Conservation (phyloP, 2,797 vertebrate genomes). For the Selene dorsalis region DNA sequence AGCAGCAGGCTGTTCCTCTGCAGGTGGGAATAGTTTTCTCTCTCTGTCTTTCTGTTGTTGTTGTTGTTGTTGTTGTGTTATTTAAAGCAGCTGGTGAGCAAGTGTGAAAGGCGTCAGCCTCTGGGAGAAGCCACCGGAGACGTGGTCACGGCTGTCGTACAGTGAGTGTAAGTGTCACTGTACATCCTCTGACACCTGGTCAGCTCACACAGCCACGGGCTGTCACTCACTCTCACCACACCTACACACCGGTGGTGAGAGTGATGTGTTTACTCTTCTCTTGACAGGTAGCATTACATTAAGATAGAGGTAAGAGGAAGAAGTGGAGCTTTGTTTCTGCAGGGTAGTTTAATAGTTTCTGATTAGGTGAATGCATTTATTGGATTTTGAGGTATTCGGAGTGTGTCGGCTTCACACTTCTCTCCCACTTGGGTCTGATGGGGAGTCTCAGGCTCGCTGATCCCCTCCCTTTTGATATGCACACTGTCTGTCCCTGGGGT, state of each 20-base stretch:
- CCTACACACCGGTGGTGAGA: neutral
- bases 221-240: conserved; percentile 41
- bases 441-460: conserved; percentile 42
- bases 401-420: conserved; percentile 28
- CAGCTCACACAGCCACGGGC: conserved; percentile 2
- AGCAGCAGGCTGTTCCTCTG: neutral
- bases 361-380: conserved; percentile 12
- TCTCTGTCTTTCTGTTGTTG: conserved; percentile 14
- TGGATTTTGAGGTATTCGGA: conserved; percentile 26
- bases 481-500: conserved; percentile 73
- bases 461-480: conserved; percentile 70
- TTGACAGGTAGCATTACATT: neutral
- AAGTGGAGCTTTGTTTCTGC: conserved; percentile 21
- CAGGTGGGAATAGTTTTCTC: conserved; percentile 37
- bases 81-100: conserved; percentile 45
- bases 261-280: neutral
- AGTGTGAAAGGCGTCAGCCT: conserved; percentile 49
- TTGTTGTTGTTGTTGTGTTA: conserved; percentile 23
- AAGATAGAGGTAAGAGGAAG: neutral
- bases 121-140: neutral
- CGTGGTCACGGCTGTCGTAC: conserved; percentile 28
- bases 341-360: conserved; percentile 41
- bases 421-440: conserved; percentile 40
- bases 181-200: conserved; percentile 57
- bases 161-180: conserved; percentile 31